Conservation (phyloP, 2,113 vertebrate species). For the Scytalopus superciliaris region DNA sequence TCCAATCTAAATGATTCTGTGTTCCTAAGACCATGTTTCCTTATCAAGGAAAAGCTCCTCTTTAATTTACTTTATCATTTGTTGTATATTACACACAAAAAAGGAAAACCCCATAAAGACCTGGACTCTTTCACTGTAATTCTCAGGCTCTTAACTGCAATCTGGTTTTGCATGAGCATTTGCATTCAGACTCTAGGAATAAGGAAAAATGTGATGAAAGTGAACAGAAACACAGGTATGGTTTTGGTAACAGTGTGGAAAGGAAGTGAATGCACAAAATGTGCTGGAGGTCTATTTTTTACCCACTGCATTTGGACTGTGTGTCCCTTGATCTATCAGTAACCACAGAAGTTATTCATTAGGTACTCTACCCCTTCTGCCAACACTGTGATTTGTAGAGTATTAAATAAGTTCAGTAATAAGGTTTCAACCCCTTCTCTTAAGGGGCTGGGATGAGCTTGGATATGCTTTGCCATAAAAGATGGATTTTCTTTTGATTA, state of each 20-base stretch:
- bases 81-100: rapidly evolving
- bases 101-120: background rate
- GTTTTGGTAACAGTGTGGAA: background rate
- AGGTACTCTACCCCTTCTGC: background rate
- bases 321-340: background rate
- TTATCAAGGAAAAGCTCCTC: background rate
- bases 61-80: background rate
- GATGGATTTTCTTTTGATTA: background rate
- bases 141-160: background rate
- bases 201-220: background rate
- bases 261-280: background rate
- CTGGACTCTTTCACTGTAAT: background rate
- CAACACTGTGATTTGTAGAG: rapidly evolving
- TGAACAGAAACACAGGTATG: background rate
- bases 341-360: background rate
- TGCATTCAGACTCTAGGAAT: background rate
- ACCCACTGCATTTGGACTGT: background rate
- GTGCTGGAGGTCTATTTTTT: background rate
- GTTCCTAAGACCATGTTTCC: background rate
- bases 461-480: background rate
- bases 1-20: background rate
- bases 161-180: background rate
- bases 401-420: background rate
- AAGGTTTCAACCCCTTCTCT: background rate
- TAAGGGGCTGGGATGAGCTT: background rate